phyloP scores from a whole-genome alignment of 2,113 vertebrate species.

The Oceanites oceanicus region DNA sequence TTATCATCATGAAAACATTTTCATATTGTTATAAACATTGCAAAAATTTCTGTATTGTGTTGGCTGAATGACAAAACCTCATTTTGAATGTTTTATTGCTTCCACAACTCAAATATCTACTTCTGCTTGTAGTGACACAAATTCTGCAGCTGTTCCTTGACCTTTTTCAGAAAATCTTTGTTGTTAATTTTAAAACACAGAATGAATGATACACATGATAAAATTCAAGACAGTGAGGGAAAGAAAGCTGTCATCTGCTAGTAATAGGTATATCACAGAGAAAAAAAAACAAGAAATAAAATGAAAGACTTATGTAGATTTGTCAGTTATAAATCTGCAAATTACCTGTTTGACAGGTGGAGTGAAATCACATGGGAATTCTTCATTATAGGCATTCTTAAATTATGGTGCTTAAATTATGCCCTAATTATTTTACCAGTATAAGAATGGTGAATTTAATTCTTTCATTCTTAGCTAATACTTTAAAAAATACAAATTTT shows the following conservation, averaged over 20 bases:
- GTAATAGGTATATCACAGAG: neutral
- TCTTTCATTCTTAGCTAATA: neutral
- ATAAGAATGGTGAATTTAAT: neutral
- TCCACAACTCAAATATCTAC: neutral
- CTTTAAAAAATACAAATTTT: neutral
- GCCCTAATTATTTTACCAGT: neutral
- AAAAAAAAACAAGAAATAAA: neutral
- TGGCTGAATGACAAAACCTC: neutral
- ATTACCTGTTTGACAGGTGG: neutral
- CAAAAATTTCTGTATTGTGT: neutral
- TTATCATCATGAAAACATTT: neutral
- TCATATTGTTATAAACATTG: neutral
- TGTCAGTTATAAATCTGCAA: neutral
- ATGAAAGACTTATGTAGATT: neutral
- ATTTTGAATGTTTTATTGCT: neutral
- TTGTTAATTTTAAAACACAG: neutral
- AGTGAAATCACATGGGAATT: neutral
- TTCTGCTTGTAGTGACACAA: neutral
- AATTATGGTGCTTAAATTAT: neutral
- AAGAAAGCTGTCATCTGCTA: neutral
- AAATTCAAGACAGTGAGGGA: neutral
- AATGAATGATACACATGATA: neutral
- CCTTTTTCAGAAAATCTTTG: neutral
- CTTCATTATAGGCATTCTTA: neutral
- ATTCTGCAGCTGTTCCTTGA: neutral